Evolutionary conservation across 2,113 vertebrate genomes (phyloP), one percentile per base, ranked within the genome.

Genomic region (Nyctereutes procyonoides): DNA sequence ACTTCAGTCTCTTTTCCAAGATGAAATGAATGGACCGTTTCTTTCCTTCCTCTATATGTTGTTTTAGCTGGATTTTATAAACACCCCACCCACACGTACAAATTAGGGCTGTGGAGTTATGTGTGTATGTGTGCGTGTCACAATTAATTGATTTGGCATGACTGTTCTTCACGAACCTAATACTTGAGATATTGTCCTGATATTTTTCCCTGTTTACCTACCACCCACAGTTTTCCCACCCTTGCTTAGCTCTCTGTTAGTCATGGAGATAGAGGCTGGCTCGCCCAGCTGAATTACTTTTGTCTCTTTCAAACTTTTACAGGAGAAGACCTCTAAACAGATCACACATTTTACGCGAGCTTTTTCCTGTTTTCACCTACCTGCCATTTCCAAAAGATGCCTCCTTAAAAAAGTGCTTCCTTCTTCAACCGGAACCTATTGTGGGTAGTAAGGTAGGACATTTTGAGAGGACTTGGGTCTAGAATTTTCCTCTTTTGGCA

Each of bases 281-380:
- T 83, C 28, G 22, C 56, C 12, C n/a, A 53, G 8, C 63, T 63
- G 30, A 63, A 17, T 92, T 63, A 35, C 84, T 20, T 65, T 82
- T 90, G 88, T 95, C 67, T 97, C 76, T 91, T 79, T 94, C 60
- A 51, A 81, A n/a, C 80, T 67, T 97, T 94, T 80, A 77, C 92
- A 99, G 99, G 99, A 98, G 97, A 96, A 98, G 97, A 94, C 97
- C 98, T 97, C 96, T 98, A 97, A 99, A 99, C 93, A 98, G 98
- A 98, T 98, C 98, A 91, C 58, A 76, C 82, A 95, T 99, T 90
- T 98, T 99, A 93, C 98, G 86, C 79, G 98, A 98, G 26, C 98
- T 99, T 95, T 98, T 99, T 84, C 98, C 98, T 4, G 48, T 97
- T 88, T 98, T 98, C 76, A 98, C 96, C 62, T 93, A 97, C n/a